These are phyloP conservation scores for Sebastes fasciatus DNA, from an alignment of 2,113 vertebrate species.

Conservation along the genomic window DNA sequence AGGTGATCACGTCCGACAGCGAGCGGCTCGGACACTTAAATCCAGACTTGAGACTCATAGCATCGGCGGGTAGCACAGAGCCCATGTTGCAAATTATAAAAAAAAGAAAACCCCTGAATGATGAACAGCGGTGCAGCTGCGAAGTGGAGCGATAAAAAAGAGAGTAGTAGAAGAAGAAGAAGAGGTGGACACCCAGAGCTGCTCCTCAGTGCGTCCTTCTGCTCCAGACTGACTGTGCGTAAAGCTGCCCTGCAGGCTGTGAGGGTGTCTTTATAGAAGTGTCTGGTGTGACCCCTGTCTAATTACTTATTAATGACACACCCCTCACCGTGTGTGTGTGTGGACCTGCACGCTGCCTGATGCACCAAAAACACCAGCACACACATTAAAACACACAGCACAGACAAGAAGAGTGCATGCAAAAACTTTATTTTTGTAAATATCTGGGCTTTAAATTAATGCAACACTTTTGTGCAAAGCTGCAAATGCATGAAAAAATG, in stretches of 20 bases:
- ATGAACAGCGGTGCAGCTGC: not conserved
- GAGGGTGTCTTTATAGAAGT: conserved; percentile 90
- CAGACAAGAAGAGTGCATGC: not conserved
- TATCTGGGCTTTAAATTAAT: not conserved
- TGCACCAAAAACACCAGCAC: conserved; percentile 17
- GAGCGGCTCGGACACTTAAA: conserved; percentile 90
- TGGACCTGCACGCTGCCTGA: conserved; percentile 81
- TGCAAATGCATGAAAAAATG: not conserved
- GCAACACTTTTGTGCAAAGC: not conserved
- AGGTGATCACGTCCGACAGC: conserved; percentile 95
- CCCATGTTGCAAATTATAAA: conserved; percentile 83
- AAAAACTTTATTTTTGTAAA: conserved; percentile 46
- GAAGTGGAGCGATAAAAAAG: not conserved
- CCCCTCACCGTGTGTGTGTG: conserved; percentile 87
- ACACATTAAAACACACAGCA: conserved; percentile 10
- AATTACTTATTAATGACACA: conserved; percentile 99
- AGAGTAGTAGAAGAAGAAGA: not conserved
- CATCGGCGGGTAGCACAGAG: conserved; percentile 93
- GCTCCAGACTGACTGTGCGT: conserved; percentile 53
- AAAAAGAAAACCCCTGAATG: not conserved
- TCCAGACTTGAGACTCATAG: conserved; percentile 91
- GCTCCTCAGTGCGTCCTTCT: conserved; percentile 64
- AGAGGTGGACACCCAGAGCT: conserved; percentile 18
- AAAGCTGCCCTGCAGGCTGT: conserved; percentile 65
- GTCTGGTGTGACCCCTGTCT: conserved; percentile 89